Evolutionary conservation across 2,888 invertebrate genomes (phyloP), one percentile per base, ranked within the genome.

Genomic region (Clitarchus hookeri): DNA sequence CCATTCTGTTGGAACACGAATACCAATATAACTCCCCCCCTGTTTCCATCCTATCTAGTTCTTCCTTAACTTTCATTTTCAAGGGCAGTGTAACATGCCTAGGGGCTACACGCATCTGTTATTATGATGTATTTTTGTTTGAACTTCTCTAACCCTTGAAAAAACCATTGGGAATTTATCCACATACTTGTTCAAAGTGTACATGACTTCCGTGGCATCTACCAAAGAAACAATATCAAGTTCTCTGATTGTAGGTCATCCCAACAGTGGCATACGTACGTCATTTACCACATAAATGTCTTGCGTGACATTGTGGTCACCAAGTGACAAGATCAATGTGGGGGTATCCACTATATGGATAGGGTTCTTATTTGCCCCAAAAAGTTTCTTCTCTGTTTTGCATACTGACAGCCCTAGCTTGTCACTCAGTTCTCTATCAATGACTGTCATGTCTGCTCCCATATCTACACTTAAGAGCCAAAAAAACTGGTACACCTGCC

Each of bases 11-110:
- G 65, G 65, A 16, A 6, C 19, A 13, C 89, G 88, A 0, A 91
- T 90, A 6, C 88, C 85, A 54, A 88, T 88, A 84, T 90, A 6
- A 91, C 89, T 8, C 88, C 89, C 88, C 36, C 19, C 87, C 85
- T 83, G 88, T 86, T 23, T n/a, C n/a, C 89, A 91, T 89, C 16
- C 19, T 83, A 87, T 88, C 36, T 89, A 86, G 27, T 91, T 82
- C 88, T 25, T 85, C 27, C 87, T 90, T 89, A 13, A 91, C 88
- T 86, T 89, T 89, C 23, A 88, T 84, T 16, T n/a, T 8, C 44
- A 53, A 16, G 65, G 65, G 65, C 65, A 65, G 65, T 65, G 65
- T 16, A 19, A 65, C 65, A 23, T 16, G 65, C 12, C 84, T 84
- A 19, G 84, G 65, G 23, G 65, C 65, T 65, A 23, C 65, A 6